Conservation (phyloP, 2,797 vertebrate genomes). For the Eulemur mongoz region DNA sequence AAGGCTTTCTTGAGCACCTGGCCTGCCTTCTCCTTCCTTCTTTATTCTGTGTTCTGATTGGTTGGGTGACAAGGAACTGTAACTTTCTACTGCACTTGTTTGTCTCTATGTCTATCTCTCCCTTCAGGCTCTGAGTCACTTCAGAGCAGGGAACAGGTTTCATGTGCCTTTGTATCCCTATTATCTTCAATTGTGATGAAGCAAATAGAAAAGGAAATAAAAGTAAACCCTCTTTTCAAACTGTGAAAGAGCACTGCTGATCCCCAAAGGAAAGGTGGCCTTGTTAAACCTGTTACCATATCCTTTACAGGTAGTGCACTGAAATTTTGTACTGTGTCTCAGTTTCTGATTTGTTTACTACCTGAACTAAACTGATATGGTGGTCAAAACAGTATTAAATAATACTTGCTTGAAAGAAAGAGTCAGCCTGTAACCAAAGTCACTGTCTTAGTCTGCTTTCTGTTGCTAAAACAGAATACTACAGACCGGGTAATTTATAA, state of each 20-base stretch:
- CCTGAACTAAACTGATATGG: neutral
- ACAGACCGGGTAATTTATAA: neutral
- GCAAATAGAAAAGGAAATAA: neutral
- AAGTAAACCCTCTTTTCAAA: conserved; percentile 18
- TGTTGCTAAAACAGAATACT: neutral
- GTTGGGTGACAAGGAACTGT: neutral
- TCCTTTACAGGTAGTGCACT: neutral
- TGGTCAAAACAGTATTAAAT: neutral
- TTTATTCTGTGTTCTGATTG: neutral
- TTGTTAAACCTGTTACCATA: neutral
- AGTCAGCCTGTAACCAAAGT: neutral
- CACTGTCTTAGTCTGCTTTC: neutral
- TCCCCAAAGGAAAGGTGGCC: neutral
- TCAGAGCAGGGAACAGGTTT: conserved; percentile 11
- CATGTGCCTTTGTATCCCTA: neutral
- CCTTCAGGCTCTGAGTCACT: neutral
- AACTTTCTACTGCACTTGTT: neutral
- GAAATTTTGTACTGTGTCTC: neutral
- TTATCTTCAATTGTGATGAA: neutral
- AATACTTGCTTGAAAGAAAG: neutral
- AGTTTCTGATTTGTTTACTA: conserved; percentile 13
- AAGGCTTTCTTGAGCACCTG: neutral
- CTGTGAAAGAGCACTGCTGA: conserved; percentile 5
- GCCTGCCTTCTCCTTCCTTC: neutral
- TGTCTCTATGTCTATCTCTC: neutral